Evolutionary conservation across 1,140 invertebrate genomes (phyloP).

Genomic region (Xylocopa sonorina): DNA sequence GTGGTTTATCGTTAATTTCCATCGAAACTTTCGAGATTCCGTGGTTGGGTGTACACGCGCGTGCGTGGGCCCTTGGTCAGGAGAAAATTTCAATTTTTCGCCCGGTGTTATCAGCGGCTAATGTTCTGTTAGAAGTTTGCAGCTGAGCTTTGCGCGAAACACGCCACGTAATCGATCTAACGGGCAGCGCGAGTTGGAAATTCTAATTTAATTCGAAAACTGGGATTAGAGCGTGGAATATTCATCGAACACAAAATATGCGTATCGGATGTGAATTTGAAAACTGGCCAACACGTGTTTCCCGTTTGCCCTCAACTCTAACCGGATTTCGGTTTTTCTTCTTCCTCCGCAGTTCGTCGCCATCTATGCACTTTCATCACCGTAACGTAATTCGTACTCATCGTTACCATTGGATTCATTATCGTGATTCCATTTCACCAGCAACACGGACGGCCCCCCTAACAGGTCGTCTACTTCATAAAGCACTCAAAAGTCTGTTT

Average conservation of each 20-base stretch:
- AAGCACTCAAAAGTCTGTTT: slow-evolving; percentile 6
- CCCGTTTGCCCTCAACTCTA: too few species aligned
- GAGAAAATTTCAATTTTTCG: slow-evolving; percentile 16
- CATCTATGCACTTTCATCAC: too few species aligned
- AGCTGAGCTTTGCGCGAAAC: neutral
- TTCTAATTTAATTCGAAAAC: slow-evolving; percentile 36
- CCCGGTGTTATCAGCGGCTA: neutral
- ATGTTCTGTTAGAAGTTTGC: slow-evolving; percentile 28
- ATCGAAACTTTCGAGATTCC: neutral
- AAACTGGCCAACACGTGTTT: neutral
- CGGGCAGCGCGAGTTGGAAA: neutral
- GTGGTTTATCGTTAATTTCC: slow-evolving; percentile 13
- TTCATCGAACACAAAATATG: slow-evolving; percentile 4
- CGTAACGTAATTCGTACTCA: too few species aligned
- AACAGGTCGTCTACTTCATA: neutral
- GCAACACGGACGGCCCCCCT: too few species aligned
- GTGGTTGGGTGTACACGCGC: neutral
- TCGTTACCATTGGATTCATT: neutral
- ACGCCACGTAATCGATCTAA: slow-evolving; percentile 26
- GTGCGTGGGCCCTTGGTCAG: neutral
- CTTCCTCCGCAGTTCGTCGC: too few species aligned
- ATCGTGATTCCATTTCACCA: neutral
- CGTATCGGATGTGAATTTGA: neutral
- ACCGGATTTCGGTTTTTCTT: too few species aligned
- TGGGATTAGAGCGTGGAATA: slow-evolving; percentile 29